Conservation (phyloP, 2,113 vertebrate species). For the Neomonachus schauinslandi region DNA sequence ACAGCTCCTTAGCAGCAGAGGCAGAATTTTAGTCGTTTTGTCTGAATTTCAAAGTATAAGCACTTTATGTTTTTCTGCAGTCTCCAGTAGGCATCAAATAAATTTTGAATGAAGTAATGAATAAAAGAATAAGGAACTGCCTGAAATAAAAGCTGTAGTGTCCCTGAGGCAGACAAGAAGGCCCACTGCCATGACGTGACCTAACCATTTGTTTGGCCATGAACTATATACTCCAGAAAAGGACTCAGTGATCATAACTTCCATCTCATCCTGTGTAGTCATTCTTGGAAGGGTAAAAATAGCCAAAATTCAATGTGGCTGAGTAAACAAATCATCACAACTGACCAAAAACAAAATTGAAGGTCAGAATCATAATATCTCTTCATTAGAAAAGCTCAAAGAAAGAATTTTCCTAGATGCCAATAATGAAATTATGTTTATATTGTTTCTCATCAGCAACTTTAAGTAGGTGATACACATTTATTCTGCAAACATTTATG, state of each 20-base stretch:
- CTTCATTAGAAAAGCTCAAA: background rate
- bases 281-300: background rate
- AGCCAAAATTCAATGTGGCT: background rate
- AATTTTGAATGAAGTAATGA: constrained; percentile 54
- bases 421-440: background rate
- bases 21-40: background rate
- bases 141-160: background rate
- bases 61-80: background rate
- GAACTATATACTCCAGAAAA: background rate
- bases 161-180: background rate
- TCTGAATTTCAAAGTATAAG: background rate
- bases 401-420: background rate
- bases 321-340: background rate
- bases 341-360: background rate
- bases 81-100: background rate
- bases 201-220: background rate
- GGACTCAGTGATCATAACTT: background rate
- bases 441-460: background rate
- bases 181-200: background rate
- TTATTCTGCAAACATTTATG: background rate
- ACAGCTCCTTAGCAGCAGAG: background rate
- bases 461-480: background rate
- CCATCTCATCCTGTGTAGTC: background rate
- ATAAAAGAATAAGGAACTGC: constrained; percentile 44
- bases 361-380: background rate